A percentile compares a stretch with the other conserved stretches of the same genome.
Conservation (phyloP, 1,140 invertebrate species). For the Choristoneura fumiferana region DNA sequence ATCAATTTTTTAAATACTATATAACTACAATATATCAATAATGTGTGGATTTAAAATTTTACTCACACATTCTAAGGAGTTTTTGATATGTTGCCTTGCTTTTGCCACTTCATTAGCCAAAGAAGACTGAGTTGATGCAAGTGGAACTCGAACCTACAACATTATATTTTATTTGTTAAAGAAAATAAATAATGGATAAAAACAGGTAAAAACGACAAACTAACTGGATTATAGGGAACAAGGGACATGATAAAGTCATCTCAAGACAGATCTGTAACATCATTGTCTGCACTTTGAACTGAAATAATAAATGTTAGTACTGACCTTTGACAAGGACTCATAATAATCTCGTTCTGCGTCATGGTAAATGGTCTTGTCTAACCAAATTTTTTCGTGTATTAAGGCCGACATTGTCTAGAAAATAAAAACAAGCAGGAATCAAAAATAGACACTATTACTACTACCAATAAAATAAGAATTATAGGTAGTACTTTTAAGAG, state of each 20-base stretch:
- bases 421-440: constrained; percentile 22
- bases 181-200: constrained; percentile 22
- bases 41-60: constrained; percentile 35
- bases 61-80: constrained; percentile 82
- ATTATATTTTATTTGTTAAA: constrained; percentile 25
- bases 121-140: constrained; percentile 58
- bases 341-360: constrained; percentile 82
- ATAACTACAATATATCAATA: constrained; percentile 3
- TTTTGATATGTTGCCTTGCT: constrained; percentile 83
- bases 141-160: constrained; percentile 54
- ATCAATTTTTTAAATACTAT: background rate
- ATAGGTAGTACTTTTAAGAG: too few species aligned
- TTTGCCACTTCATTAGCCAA: constrained; percentile 83
- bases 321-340: constrained; percentile 79
- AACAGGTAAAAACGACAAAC: background rate
- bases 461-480: too few species aligned
- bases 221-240: too few species aligned
- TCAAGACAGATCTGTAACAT: background rate
- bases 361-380: constrained; percentile 80
- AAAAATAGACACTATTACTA: background rate
- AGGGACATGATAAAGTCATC: too few species aligned
- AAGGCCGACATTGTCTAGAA: constrained; percentile 64
- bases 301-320: constrained; percentile 20
- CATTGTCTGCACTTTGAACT: constrained; percentile 8
- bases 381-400: constrained; percentile 79